phyloP scores from a whole-genome alignment of 1,140 invertebrate species.

The Stegodyphus dumicola region DNA sequence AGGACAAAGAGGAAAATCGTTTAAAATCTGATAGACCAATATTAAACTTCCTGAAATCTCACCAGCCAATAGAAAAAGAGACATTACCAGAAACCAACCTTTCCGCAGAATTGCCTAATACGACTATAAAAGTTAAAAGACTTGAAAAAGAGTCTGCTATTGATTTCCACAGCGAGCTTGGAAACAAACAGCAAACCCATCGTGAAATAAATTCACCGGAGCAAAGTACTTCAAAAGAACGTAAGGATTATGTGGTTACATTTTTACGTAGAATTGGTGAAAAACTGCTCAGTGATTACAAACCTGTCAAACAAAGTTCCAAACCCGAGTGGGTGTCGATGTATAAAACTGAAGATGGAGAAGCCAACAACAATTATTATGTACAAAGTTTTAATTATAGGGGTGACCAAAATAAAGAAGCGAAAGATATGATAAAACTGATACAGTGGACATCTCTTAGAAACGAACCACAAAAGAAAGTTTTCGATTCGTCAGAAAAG shows the following conservation, averaged over 20 bases:
- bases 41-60: no score
- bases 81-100: no score
- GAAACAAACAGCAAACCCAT: no score
- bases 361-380: background rate
- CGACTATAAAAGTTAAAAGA: no score
- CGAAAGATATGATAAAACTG: slow-evolving; percentile 21
- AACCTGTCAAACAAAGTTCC: background rate
- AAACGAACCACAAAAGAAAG: background rate
- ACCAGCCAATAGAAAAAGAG: no score
- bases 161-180: no score
- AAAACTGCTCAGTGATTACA: background rate
- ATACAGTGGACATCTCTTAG: background rate
- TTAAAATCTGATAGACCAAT: no score
- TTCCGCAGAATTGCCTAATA: no score
- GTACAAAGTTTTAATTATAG: slow-evolving; percentile 33
- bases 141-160: no score
- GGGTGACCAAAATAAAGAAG: slow-evolving; percentile 4
- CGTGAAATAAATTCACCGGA: no score
- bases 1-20: no score
- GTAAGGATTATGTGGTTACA: background rate
- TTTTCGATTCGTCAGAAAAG: background rate
- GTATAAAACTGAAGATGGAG: background rate
- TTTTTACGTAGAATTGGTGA: background rate
- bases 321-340: background rate
- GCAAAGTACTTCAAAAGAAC: no score